Evolutionary conservation across 2,888 invertebrate species (phyloP).

Genomic region (Rhamnusium bicolor): DNA sequence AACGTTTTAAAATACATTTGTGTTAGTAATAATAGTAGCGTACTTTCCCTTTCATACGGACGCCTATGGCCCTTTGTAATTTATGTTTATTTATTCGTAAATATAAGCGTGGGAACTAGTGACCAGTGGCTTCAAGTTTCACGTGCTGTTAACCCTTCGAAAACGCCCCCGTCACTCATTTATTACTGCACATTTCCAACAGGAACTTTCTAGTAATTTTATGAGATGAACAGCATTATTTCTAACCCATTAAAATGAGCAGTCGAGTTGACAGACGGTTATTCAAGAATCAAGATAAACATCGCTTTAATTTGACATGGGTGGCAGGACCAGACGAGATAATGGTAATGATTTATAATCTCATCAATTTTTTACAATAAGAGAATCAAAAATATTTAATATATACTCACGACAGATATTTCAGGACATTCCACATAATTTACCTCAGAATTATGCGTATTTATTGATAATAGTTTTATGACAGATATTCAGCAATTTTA

Average conservation of each 20-base stretch:
- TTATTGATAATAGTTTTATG: not conserved
- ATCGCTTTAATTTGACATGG: slow-evolving; percentile 41
- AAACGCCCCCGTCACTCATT: slow-evolving; percentile 31
- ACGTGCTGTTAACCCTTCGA: slow-evolving; percentile 35
- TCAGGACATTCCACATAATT: not conserved
- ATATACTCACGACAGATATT: slow-evolving; percentile 9
- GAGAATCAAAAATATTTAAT: slow-evolving; percentile 7
- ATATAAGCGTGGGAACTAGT: slow-evolving; percentile 31
- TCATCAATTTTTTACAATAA: slow-evolving; percentile 28
- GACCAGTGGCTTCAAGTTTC: slow-evolving; percentile 35
- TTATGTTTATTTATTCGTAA: slow-evolving; percentile 31
- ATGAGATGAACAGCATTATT: slow-evolving; percentile 23
- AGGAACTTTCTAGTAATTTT: slow-evolving; percentile 13
- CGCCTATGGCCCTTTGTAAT: slow-evolving; percentile 13
- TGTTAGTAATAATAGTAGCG: too few species aligned
- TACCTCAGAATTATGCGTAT: not conserved
- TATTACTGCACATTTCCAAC: slow-evolving; percentile 16
- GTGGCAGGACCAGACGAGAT: slow-evolving; percentile 37
- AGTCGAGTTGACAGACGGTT: slow-evolving; percentile 36
- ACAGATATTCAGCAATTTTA: too few species aligned
- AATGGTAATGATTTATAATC: slow-evolving; percentile 42
- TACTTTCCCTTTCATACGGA: not conserved
- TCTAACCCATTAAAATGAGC: slow-evolving; percentile 30
- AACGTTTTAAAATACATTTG: too few species aligned
- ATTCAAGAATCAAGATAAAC: slow-evolving; percentile 39